phyloP scores from a whole-genome alignment of 2,113 vertebrate genomes.

The Pseudois nayaur region DNA sequence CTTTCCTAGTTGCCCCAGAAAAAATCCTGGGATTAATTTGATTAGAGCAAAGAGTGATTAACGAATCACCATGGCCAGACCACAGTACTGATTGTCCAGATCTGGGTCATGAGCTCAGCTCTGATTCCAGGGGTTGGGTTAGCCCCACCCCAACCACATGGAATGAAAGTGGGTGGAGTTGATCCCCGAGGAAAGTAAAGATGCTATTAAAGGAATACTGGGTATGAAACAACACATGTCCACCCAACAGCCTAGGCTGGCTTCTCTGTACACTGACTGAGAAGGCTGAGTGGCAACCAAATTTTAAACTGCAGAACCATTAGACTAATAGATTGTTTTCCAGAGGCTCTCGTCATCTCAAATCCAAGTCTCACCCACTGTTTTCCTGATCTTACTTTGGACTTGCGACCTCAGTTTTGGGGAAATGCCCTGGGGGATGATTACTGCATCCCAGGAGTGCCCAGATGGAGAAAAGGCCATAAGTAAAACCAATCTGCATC shows the following conservation, averaged over 20 bases:
- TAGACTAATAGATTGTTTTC: not conserved
- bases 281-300: not conserved
- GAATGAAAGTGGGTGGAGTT: not conserved
- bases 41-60: not conserved
- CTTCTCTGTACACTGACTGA: not conserved
- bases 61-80: not conserved
- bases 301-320: not conserved
- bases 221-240: not conserved
- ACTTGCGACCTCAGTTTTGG: not conserved
- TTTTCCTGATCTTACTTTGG: not conserved
- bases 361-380: not conserved
- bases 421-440: not conserved
- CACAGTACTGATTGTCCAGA: not conserved
- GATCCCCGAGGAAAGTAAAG: not conserved
- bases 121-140: not conserved
- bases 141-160: conserved; percentile 2
- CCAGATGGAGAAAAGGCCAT: not conserved
- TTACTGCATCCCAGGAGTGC: not conserved
- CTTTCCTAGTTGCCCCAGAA: not conserved
- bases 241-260: not conserved
- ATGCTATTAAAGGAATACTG: not conserved
- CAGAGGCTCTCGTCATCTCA: not conserved
- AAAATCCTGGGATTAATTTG: not conserved
- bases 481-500: not conserved
- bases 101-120: conserved; percentile 8